Conservation (phyloP, 2,888 invertebrate species). For the Orthosia gracilis region DNA sequence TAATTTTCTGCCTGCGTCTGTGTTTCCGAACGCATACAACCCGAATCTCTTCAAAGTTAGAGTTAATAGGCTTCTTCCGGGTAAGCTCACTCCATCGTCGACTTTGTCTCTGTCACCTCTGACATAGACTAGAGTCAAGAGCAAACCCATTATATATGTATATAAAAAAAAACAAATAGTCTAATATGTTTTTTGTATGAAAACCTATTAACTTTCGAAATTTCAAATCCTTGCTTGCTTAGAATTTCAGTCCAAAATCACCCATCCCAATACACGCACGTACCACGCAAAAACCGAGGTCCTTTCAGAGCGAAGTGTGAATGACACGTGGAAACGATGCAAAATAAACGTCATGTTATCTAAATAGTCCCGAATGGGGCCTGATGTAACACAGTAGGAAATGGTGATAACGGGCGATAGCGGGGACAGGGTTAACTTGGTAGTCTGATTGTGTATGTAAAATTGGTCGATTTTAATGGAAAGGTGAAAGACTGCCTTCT, state of each 20-base stretch:
- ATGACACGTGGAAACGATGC: slow-evolving; percentile 59
- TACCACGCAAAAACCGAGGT: slow-evolving; percentile 10
- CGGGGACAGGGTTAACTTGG: slow-evolving; percentile 33
- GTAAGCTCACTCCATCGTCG: too few species aligned
- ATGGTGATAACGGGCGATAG: slow-evolving; percentile 48
- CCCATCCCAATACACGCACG: neutral
- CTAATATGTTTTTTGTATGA: too few species aligned
- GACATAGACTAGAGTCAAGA: too few species aligned
- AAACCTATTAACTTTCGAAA: neutral
- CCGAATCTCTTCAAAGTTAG: too few species aligned
- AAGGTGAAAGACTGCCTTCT: too few species aligned
- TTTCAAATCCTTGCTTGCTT: neutral
- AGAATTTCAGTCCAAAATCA: slow-evolving; percentile 1
- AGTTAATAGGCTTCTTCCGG: too few species aligned
- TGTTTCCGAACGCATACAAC: too few species aligned
- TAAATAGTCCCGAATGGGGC: slow-evolving; percentile 72
- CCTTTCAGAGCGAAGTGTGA: slow-evolving; percentile 25
- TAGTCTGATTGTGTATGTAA: slow-evolving; percentile 19
- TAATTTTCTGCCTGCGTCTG: too few species aligned
- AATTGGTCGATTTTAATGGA: slow-evolving; percentile 2
- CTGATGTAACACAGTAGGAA: slow-evolving; percentile 53
- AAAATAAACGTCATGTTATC: slow-evolving; percentile 71
- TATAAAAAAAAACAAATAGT: too few species aligned
- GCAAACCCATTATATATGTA: too few species aligned
- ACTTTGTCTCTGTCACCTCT: too few species aligned